Percentiles rank a stretch among this genome's conserved stretches.
Conservation (phyloP, 2,888 invertebrate species). For the Acleris sparsana region DNA sequence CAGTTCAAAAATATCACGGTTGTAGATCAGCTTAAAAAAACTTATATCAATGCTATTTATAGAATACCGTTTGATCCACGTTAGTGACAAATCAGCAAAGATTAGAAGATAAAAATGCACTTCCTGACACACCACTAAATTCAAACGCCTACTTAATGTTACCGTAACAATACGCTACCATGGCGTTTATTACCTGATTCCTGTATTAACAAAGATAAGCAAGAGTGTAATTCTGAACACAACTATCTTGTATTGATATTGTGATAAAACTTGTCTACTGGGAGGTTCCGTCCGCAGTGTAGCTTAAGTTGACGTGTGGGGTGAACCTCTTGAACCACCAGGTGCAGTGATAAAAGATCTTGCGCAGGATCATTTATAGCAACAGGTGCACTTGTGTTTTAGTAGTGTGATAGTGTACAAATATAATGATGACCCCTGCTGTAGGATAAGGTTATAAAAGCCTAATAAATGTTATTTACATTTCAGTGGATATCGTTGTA, state of each 20-base stretch:
- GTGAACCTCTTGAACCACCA: slow-evolving; percentile 12
- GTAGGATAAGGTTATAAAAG: too few species aligned
- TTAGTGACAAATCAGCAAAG: neutral
- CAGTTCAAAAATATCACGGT: too few species aligned
- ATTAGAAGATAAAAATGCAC: neutral
- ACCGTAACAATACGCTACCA: slow-evolving; percentile 11
- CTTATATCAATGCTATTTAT: too few species aligned
- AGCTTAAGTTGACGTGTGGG: slow-evolving; percentile 5
- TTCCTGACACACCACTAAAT: slow-evolving; percentile 4
- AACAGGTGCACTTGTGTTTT: too few species aligned
- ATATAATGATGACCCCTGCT: too few species aligned
- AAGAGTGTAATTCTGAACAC: slow-evolving; percentile 64
- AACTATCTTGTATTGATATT: slow-evolving; percentile 77
- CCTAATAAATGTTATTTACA: too few species aligned
- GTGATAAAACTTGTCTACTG: slow-evolving; percentile 66
- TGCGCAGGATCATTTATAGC: neutral
- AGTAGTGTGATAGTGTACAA: too few species aligned
- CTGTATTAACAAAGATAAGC: slow-evolving; percentile 53
- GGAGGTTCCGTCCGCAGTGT: slow-evolving; percentile 52
- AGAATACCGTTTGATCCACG: too few species aligned
- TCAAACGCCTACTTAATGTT: slow-evolving; percentile 15
- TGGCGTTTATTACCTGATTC: slow-evolving; percentile 42
- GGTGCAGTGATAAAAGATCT: slow-evolving; percentile 10
- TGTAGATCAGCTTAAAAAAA: too few species aligned
- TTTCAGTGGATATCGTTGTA: too few species aligned